Evolutionary conservation across 2,888 invertebrate genomes (phyloP), one percentile per base, ranked within the genome.

Genomic region (Diadegma fenestrale): DNA sequence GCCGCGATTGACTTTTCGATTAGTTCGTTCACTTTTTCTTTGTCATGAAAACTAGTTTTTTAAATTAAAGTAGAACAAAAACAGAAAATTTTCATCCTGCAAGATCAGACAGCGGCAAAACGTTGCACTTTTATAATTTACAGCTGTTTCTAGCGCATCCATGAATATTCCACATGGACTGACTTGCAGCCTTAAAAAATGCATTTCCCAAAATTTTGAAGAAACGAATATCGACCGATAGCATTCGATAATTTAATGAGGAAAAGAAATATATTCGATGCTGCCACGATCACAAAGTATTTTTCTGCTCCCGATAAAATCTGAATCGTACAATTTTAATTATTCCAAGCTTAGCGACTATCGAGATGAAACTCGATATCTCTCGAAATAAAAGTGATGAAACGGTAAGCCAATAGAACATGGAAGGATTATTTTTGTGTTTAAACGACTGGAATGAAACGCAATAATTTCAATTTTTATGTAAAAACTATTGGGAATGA

Each of bases 1-100:
- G 58, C 41, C 71, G 41, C 54, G 71, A 80, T 76, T 76, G 82
- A 85, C 69, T 71, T 63, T 71, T 33, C n/a, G 45, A 72, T 80
- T 79, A 75, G 26, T 73, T 61, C 41, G 30, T 30, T 19, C 54
- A 58, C 6, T 54, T 77, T 80, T 73, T n/a, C 37, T 17, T 41
- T 22, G 10, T 30, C 71, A 2, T 37, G 2, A 37, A 63, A 61
- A 37, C 12, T 37, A 10, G 8, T 43, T 22, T 26, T 2, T 14
- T n/a, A 41, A 22, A 43, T 10, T 6, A 19, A 79, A 22, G 37
- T 37, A 77, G 63, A 48, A 43, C 33, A 43, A 17, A 33, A 41
- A 26, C 43, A 19, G 51, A 14, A 17, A 58, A 58, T 58, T 58
- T 45, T 19, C 7, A 41, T 45, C 1, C 12, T n/a, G n/a, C 54